Conservation (phyloP, 2,797 vertebrate species). For the Adelosebastes latens region DNA sequence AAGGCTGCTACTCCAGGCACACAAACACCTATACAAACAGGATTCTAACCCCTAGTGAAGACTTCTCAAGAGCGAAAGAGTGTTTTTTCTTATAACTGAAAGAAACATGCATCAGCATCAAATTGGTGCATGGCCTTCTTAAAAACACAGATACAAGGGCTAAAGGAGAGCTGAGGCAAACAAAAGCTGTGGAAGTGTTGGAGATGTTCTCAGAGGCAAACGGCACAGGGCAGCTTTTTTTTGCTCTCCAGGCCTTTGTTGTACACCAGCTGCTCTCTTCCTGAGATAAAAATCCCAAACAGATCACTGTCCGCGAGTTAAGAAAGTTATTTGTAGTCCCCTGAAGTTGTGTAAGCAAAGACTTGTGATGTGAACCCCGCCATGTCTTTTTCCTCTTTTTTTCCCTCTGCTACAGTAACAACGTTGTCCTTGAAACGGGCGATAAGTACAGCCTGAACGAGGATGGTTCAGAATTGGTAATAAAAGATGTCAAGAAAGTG, state of each 20-base stretch:
- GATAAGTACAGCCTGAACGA: conserved; percentile 92
- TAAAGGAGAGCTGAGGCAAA: conserved; percentile 18
- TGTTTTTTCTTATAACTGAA: neutral
- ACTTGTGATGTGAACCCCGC: conserved; percentile 15
- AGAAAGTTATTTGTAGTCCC: conserved; percentile 21
- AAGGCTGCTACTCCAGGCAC: conserved; percentile 32
- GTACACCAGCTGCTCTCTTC: neutral
- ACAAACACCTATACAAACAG: conserved; percentile 37
- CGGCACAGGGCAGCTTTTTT: conserved; percentile 6
- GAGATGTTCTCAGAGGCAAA: conserved; percentile 2
- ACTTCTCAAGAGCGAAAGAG: conserved; percentile 7
- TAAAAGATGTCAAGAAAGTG: conserved; percentile 90
- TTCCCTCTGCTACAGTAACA: conserved; percentile 69
- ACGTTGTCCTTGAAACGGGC: conserved; percentile 76
- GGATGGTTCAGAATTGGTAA: conserved; percentile 91
- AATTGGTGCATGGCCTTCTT: neutral
- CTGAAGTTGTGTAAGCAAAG: conserved; percentile 30
- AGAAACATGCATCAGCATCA: conserved; percentile 3
- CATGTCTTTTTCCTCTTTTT: conserved; percentile 5
- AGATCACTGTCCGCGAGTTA: conserved; percentile 9
- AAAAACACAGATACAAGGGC: conserved; percentile 15
- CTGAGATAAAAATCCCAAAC: conserved; percentile 28
- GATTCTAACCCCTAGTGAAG: conserved; percentile 31
- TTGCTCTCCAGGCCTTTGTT: neutral
- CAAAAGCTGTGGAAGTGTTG: conserved; percentile 18